Base-by-base conservation (phyloP, 2,888 invertebrate species). In the Periphyllus acericola region DNA sequence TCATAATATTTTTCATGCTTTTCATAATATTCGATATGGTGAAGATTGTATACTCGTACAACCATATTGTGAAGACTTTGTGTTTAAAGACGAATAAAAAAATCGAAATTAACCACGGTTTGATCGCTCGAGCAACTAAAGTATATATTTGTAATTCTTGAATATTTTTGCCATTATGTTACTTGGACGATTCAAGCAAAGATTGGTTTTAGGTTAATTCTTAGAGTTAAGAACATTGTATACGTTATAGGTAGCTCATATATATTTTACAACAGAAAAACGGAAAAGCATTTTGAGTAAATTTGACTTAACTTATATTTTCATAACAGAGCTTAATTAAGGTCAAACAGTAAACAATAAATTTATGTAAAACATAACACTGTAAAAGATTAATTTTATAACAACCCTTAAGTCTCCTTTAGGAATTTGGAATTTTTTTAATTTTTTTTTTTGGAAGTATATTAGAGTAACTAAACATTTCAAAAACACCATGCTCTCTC, bases 221-320 rank as follows among this genome's bases (percentile, higher is more conserved):
- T 46, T 3, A 11, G 46, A 46, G 46, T 46, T 71, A 32, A 55
- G 25, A 55, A 55, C 25, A 25, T 79, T 79, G 25, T 79, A 17
- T 32, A 55, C 52, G 55, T 79, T 78, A 55, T 55, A 25, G n/a
- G n/a, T 55, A 46, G 52, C 25, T 55, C 21, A 32, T 78, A 25
- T 25, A 46, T 3, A 11, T 46, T 3, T 5, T 36, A 36, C 36
- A 36, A 78, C 29, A 52, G 32, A 52, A 78, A 21, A 78, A 78
- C 52, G 52, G 19, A 32, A 36, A 78, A 78, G 32, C 52, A 32
- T 46, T n/a, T 29, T 32, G 34, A 17, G 29, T 71, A 32, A 17
- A 71, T 29, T 71, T 71, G 71, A 71, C 32, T 79, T 55, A 55
- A 80, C 36, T 66, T 80, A 34, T 36, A 80, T 80, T 80, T 80